Evolutionary conservation across 2,797 vertebrate genomes (phyloP).

Genomic region (Anabacerthia variegaticeps): DNA sequence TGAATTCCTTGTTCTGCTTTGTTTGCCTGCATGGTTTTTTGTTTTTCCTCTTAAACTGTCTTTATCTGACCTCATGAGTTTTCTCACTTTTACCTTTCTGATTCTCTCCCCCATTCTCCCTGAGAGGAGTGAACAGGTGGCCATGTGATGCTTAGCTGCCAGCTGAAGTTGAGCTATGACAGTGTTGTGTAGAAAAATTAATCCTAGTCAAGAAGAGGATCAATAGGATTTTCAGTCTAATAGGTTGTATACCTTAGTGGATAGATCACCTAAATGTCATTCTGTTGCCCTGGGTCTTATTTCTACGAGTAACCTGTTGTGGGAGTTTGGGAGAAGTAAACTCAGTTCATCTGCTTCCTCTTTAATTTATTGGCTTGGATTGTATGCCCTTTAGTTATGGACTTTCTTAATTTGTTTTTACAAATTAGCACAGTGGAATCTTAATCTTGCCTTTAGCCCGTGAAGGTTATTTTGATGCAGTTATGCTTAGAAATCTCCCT

Average conservation of each 20-base stretch:
- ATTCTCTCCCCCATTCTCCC: neutral
- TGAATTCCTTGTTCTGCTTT: neutral
- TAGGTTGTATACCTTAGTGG: neutral
- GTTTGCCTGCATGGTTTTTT: neutral
- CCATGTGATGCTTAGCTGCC: neutral
- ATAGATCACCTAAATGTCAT: neutral
- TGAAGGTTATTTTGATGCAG: neutral
- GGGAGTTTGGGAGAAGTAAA: neutral
- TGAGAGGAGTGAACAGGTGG: neutral
- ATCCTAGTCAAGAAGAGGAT: neutral
- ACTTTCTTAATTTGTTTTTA: slow-evolving; percentile 19
- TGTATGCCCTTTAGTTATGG: slow-evolving; percentile 26
- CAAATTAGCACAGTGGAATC: neutral
- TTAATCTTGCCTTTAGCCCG: neutral
- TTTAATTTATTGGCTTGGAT: slow-evolving; percentile 18
- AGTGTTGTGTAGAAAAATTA: neutral
- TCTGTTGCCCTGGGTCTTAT: neutral
- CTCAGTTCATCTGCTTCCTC: neutral
- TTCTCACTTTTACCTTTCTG: neutral
- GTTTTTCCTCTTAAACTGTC: neutral
- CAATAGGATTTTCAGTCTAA: neutral
- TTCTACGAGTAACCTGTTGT: neutral
- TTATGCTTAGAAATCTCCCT: slow-evolving; percentile 12
- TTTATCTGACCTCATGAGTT: neutral
- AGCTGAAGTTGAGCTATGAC: neutral